Evolutionary conservation across 2,113 vertebrate species (phyloP).

Genomic region (Melospiza melodia): DNA sequence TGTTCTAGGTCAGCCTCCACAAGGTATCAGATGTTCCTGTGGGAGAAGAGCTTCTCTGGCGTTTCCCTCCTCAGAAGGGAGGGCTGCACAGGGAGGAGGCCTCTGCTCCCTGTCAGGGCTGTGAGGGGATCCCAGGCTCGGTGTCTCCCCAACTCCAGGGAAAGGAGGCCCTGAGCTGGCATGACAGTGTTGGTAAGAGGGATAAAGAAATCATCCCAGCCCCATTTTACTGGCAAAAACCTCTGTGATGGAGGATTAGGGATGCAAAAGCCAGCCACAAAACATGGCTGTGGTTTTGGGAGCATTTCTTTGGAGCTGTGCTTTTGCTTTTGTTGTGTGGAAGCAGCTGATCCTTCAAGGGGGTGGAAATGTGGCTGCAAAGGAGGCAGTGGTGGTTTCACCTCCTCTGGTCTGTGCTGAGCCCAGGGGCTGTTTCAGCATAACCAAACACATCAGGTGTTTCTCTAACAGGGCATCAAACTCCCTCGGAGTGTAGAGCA

Average conservation of each 20-base stretch:
- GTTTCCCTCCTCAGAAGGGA: not conserved
- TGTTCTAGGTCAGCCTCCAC: not conserved
- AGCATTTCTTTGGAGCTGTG: not conserved
- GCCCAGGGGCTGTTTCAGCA: not conserved
- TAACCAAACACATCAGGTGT: not conserved
- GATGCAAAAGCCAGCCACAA: not conserved
- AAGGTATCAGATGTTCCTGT: fast-evolving
- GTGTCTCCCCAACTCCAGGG: fast-evolving
- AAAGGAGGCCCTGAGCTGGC: not conserved
- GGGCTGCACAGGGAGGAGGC: not conserved
- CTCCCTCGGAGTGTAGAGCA: not conserved
- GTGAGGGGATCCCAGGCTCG: fast-evolving
- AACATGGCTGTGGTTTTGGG: not conserved
- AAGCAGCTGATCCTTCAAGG: not conserved
- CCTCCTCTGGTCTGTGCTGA: not conserved
- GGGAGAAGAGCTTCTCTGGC: not conserved
- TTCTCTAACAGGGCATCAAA: not conserved
- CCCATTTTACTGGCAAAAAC: not conserved
- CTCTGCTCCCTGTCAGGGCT: not conserved
- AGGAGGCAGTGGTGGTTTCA: not conserved
- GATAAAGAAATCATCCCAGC: not conserved
- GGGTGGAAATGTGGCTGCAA: not conserved
- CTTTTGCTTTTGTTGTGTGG: not conserved
- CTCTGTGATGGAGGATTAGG: not conserved
- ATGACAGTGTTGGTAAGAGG: fast-evolving